Base-by-base conservation (phyloP, 2,797 vertebrate species). In the Cebuella pygmaea region DNA sequence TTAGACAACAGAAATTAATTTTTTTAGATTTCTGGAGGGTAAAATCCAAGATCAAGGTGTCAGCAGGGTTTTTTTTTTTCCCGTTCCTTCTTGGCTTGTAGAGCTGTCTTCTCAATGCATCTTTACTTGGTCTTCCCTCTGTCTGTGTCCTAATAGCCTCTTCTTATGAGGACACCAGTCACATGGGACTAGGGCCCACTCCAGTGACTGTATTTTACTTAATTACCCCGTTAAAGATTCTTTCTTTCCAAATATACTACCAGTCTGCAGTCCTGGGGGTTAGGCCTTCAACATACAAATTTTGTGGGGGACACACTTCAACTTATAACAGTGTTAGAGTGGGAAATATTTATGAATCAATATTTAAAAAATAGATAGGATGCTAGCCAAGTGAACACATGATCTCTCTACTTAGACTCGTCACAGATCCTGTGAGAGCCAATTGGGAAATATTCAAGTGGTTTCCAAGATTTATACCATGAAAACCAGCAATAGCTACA, bases 281-380 rank as follows among this genome's bases (percentile, higher is more conserved):
- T 94, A 93, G 57, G 64, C 44, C 17, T 57, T 67, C 48, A 57
- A 24, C 41, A 76, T 59, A 76, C 46, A 55, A 88, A 52, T 70
- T 88, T 89, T 88, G 24, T 3, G 39, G 30, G 59, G 30, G 57
- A 48, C 15, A 9, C 39, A 70, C n/a, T 95, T 50, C 10, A 64
- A 30, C 24, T 27, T 15, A 24, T 26, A 72, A 72, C 39, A 82
- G n/a, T 39, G 50, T 41, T 70, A 41, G 36, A 81, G 12, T 39
- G 67, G 50, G 50, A 80, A 55, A 90, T 96, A 89, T 80, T 50
- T 83, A 46, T 75, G 33, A 90, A 90, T 87, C 44, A 59, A 57
- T 76, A 64, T 46, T 70, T 48, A 67, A 83, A 81, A 90, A 82
- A 59, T 59, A 20, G 83, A n/a, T 83, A 79, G 59, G n/a, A 81